phyloP scores from a whole-genome alignment of 2,113 vertebrate species.

The Pseudorasbora parva region DNA sequence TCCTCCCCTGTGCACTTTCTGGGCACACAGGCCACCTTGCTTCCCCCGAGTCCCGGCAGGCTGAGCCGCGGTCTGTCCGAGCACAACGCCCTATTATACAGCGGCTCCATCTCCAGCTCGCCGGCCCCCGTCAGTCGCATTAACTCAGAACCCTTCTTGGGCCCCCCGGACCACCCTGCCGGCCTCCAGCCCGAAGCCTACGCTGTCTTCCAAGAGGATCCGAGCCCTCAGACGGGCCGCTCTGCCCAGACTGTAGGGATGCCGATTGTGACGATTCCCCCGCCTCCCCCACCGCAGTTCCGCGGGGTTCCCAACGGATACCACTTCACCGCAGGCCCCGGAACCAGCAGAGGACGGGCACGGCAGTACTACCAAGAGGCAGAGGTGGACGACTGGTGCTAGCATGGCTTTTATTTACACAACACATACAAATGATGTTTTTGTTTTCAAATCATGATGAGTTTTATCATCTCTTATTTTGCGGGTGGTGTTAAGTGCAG shows the following conservation, averaged over 20 bases:
- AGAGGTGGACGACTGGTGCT: slow-evolving; percentile 93
- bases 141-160: slow-evolving; percentile 89
- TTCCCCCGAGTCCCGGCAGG: slow-evolving; percentile 82
- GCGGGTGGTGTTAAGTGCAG: slow-evolving; percentile 9
- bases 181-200: slow-evolving; percentile 80
- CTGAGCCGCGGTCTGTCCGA: slow-evolving; percentile 90
- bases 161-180: slow-evolving; percentile 68
- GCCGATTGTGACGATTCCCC: slow-evolving; percentile 82
- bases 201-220: slow-evolving; percentile 82
- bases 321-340: slow-evolving; percentile 81
- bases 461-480: slow-evolving; percentile 90
- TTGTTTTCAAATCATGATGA: slow-evolving; percentile 80
- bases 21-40: slow-evolving; percentile 70
- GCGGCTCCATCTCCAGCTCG: slow-evolving; percentile 73
- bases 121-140: slow-evolving; percentile 80
- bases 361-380: slow-evolving; percentile 85
- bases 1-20: slow-evolving; percentile 89
- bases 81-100: slow-evolving; percentile 84
- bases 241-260: slow-evolving; percentile 81
- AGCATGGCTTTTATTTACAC: slow-evolving; percentile 74
- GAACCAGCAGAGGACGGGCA: slow-evolving; percentile 71
- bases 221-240: slow-evolving; percentile 69
- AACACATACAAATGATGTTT: slow-evolving; percentile 59
- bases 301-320: slow-evolving; percentile 88
- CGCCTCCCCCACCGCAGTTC: slow-evolving; percentile 84